A percentile compares a stretch with the other conserved stretches of the same genome.
These are phyloP conservation scores for Proisotoma minuta DNA, from an alignment of 2,888 invertebrate genomes.

Conservation along the genomic window DNA sequence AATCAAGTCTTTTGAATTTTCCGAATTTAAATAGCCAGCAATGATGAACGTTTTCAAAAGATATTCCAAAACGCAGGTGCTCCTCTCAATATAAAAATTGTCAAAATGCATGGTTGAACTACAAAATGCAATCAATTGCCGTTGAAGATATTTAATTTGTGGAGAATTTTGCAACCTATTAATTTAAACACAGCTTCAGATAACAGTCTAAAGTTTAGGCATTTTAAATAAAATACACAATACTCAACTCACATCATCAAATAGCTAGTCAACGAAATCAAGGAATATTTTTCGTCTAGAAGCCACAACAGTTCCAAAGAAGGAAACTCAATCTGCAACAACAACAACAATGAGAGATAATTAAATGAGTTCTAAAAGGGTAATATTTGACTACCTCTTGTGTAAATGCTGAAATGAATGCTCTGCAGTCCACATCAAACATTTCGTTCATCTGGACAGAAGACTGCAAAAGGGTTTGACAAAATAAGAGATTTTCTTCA, in stretches of 20 bases:
- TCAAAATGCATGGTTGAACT: constrained; percentile 27
- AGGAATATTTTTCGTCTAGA: constrained; percentile 28
- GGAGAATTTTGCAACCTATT: constrained; percentile 11
- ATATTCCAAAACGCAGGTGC: constrained; percentile 30
- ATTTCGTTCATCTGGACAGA: too few relatives aligned
- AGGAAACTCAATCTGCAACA: constrained; percentile 37
- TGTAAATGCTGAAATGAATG: constrained; percentile 17
- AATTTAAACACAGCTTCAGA: neutral
- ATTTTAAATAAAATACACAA: neutral
- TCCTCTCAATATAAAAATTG: constrained; percentile 10
- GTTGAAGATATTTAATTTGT: constrained; percentile 22
- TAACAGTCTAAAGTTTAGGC: neutral
- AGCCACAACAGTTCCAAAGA: constrained; percentile 39
- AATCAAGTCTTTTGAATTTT: too few relatives aligned
- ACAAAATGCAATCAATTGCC: constrained; percentile 32
- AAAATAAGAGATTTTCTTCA: too few relatives aligned
- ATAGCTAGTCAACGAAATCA: constrained; percentile 29
- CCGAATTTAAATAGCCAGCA: constrained; percentile 31
- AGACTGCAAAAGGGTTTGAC: too few relatives aligned
- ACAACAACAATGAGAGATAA: constrained; percentile 5
- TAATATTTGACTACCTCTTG: constrained; percentile 18
- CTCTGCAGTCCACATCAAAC: constrained; percentile 16
- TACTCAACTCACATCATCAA: constrained; percentile 38
- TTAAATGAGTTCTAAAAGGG: too few relatives aligned
- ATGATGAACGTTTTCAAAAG: constrained; percentile 31